Percentiles rank a stretch among this genome's conserved stretches.
These are phyloP conservation scores for Chaetodon trifascialis DNA, from an alignment of 2,113 vertebrate species.

Conservation along the genomic window DNA sequence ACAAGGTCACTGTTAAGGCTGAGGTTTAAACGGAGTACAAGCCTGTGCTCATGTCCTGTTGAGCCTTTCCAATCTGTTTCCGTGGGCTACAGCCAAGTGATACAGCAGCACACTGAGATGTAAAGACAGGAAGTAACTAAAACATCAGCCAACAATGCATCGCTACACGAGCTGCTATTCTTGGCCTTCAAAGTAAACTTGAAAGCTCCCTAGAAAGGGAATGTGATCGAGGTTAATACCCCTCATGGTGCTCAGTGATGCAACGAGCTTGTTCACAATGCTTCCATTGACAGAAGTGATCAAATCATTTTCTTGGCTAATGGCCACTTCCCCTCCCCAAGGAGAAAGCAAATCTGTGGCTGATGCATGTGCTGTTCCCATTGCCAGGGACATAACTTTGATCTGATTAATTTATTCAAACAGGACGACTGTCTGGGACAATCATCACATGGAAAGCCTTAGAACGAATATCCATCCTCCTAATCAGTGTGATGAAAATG, in stretches of 20 bases:
- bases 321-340: slow-evolving; percentile 60
- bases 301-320: slow-evolving; percentile 75
- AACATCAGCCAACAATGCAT: slow-evolving; percentile 10
- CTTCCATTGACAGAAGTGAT: slow-evolving; percentile 71
- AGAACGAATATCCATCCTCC: slow-evolving; percentile 22
- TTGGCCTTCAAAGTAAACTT: slow-evolving; percentile 44
- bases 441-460: slow-evolving; percentile 23
- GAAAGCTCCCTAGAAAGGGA: slow-evolving; percentile 41
- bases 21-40: slow-evolving; percentile 9
- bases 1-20: slow-evolving; percentile 1
- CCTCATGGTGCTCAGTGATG: slow-evolving; percentile 53
- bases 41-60: neutral
- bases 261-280: slow-evolving; percentile 45
- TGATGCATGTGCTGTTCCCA: slow-evolving; percentile 44
- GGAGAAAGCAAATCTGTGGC: slow-evolving; percentile 37
- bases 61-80: slow-evolving; percentile 13
- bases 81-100: neutral
- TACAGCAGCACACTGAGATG: slow-evolving; percentile 1
- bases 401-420: slow-evolving; percentile 67
- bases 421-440: slow-evolving; percentile 45
- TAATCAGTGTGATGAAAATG: slow-evolving; percentile 57
- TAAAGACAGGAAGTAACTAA: slow-evolving; percentile 7
- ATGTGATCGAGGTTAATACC: slow-evolving; percentile 49
- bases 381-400: slow-evolving; percentile 33
- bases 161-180: slow-evolving; percentile 44